Evolutionary conservation across 1,140 invertebrate genomes (phyloP).

Genomic region (Drosophila obscura): DNA sequence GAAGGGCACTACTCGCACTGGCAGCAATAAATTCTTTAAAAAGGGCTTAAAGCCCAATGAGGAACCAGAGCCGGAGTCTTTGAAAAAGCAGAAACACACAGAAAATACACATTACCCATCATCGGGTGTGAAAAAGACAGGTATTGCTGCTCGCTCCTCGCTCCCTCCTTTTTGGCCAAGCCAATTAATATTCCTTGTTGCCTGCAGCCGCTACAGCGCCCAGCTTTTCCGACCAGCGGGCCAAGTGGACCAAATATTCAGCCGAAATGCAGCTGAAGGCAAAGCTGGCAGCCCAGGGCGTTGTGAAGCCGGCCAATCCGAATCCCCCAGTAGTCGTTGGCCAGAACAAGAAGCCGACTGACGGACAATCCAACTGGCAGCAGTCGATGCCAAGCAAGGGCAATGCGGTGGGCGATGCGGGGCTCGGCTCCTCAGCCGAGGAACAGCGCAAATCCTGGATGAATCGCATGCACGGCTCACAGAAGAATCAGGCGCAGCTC

Average conservation of each 20-base stretch:
- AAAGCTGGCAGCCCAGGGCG: slow-evolving; percentile 3
- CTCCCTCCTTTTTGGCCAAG: no score
- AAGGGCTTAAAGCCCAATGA: no score
- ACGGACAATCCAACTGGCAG: slow-evolving; percentile 2
- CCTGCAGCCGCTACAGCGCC: not conserved
- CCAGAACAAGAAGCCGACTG: not conserved
- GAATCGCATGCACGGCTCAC: slow-evolving; percentile 64
- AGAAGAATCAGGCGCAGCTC: slow-evolving; percentile 59
- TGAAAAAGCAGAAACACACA: no score
- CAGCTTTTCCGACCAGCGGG: slow-evolving; percentile 54
- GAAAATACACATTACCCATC: no score
- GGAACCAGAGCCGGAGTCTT: no score
- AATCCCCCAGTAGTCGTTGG: not conserved
- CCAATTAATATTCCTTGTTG: no score
- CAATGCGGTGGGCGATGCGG: not conserved
- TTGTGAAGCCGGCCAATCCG: not conserved
- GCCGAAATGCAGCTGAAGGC: slow-evolving; percentile 38
- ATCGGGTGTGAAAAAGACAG: no score
- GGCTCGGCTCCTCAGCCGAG: slow-evolving; percentile 17
- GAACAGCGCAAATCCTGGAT: slow-evolving; percentile 59
- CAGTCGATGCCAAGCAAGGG: not conserved
- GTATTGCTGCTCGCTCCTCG: no score
- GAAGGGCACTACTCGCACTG: no score
- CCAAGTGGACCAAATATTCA: slow-evolving; percentile 64
- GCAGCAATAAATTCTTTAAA: no score